phyloP scores from a whole-genome alignment of 2,888 invertebrate species.

The Eledona agricola region DNA sequence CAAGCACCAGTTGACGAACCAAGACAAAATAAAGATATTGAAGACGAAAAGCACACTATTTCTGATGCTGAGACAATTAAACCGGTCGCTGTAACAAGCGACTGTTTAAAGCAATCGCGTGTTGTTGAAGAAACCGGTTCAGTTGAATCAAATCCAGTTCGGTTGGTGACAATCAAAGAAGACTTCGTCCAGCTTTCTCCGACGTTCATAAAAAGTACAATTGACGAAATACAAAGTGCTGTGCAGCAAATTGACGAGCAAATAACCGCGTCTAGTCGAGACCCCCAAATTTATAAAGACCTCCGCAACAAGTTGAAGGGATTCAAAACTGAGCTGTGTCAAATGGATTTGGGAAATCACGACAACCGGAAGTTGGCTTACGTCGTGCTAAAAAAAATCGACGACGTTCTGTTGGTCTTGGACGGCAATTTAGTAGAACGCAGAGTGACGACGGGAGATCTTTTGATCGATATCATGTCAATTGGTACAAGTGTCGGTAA shows the following conservation, averaged over 20 bases:
- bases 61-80: too few relatives aligned
- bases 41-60: too few relatives aligned
- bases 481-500: conserved; percentile 3
- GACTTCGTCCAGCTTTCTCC: not conserved
- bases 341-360: not conserved
- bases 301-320: not conserved
- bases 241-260: not conserved
- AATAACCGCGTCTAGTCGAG: conserved; percentile 1
- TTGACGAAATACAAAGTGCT: conserved; percentile 1
- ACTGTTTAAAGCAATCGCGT: too few relatives aligned
- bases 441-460: conserved; percentile 2
- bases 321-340: conserved; percentile 8
- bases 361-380: not conserved
- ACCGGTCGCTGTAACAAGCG: too few relatives aligned
- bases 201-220: not conserved
- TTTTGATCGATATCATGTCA: conserved; percentile 14
- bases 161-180: too few relatives aligned
- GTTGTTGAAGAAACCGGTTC: too few relatives aligned
- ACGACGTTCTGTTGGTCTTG: conserved; percentile 3
- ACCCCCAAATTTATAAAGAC: conserved; percentile 4
- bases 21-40: too few relatives aligned
- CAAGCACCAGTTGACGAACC: too few relatives aligned
- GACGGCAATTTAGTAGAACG: not conserved
- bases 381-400: not conserved
- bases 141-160: too few relatives aligned